These are phyloP conservation scores for Alauda arvensis DNA, from an alignment of 2,797 vertebrate species.

Conservation along the genomic window DNA sequence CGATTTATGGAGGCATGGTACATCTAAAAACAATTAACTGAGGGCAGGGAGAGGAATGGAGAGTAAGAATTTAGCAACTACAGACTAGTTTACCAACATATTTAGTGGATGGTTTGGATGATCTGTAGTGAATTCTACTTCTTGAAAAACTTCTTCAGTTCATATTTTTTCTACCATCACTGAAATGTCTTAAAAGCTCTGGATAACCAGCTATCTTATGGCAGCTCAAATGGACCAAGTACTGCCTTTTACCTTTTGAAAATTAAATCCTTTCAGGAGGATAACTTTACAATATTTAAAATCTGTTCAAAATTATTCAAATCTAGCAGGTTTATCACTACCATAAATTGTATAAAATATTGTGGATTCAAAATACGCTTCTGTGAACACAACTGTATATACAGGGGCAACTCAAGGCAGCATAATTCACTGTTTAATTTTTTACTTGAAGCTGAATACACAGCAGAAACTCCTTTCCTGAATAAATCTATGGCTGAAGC, in stretches of 20 bases:
- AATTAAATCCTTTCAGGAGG: not conserved
- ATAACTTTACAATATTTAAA: not conserved
- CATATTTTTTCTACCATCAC: not conserved
- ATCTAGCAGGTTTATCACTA: not conserved
- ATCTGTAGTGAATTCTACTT: not conserved
- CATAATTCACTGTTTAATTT: not conserved
- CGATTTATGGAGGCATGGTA: accelerated
- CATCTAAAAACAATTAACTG: not conserved
- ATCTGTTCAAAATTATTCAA: not conserved
- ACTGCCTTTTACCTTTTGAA: not conserved
- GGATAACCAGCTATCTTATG: not conserved
- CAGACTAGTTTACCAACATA: not conserved
- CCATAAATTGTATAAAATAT: not conserved
- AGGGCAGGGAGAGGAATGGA: not conserved
- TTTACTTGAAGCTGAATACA: not conserved
- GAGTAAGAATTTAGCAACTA: not conserved
- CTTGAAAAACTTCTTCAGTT: not conserved
- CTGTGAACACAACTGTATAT: not conserved
- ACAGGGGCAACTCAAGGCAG: not conserved
- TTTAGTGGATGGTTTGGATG: not conserved
- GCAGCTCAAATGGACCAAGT: not conserved
- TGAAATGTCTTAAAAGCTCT: not conserved
- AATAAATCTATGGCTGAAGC: not conserved
- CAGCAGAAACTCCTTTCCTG: not conserved
- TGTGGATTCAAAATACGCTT: not conserved